These are phyloP conservation scores for Aphodius granarius DNA, from an alignment of 2,888 invertebrate species.

Conservation along the genomic window DNA sequence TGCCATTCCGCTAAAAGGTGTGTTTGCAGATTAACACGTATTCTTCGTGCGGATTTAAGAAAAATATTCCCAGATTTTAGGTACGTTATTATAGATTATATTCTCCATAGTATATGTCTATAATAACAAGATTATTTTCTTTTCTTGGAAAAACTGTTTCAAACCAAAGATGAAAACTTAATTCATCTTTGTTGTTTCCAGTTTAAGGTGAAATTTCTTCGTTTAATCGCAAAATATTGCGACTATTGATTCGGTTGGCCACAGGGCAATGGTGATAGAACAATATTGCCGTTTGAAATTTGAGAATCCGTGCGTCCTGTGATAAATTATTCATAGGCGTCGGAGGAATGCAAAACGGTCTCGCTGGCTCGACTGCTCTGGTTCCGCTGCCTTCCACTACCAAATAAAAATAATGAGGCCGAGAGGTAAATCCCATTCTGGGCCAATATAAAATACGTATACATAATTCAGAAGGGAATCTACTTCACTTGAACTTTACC, in stretches of 20 bases:
- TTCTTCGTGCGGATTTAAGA: too few species aligned
- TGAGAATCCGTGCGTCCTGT: not conserved
- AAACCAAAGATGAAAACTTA: too few species aligned
- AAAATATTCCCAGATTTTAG: too few species aligned
- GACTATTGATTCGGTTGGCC: not conserved
- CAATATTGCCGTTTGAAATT: not conserved
- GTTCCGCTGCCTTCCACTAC: not conserved
- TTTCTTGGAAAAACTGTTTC: too few species aligned
- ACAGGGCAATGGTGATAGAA: not conserved
- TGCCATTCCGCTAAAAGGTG: too few species aligned
- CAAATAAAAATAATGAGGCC: conserved; percentile 13
- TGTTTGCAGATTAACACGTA: too few species aligned
- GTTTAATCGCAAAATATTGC: too few species aligned
- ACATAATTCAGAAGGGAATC: conserved; percentile 9
- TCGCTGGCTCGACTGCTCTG: not conserved
- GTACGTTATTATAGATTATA: too few species aligned
- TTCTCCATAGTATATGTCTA: too few species aligned
- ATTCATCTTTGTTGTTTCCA: too few species aligned
- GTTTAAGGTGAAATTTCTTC: too few species aligned
- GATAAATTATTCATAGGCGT: not conserved
- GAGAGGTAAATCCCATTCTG: conserved; percentile 9
- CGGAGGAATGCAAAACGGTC: not conserved
- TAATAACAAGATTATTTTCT: too few species aligned
- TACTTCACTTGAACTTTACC: not conserved
- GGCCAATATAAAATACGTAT: conserved; percentile 14